phyloP scores from a whole-genome alignment of 1,140 invertebrate species.

The Drosophila triauraria region DNA sequence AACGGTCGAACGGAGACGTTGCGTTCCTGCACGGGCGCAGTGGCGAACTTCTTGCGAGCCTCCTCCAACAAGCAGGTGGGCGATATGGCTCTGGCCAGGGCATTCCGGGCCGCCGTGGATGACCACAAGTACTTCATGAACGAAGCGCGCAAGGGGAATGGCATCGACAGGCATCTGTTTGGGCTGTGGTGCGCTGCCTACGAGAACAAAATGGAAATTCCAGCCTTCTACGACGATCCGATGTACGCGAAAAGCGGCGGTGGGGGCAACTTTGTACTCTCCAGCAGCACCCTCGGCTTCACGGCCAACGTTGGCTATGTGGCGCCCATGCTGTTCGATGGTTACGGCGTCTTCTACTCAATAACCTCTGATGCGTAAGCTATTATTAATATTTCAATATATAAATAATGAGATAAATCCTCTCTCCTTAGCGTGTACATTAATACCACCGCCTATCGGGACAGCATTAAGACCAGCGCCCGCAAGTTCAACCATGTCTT shows the following conservation, averaged over 20 bases:
- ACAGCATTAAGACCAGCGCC: slow-evolving; percentile 77
- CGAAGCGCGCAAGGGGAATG: slow-evolving; percentile 86
- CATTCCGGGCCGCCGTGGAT: slow-evolving; percentile 82
- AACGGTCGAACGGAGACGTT: slow-evolving; percentile 86
- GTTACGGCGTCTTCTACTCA: slow-evolving; percentile 88
- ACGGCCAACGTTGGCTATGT: slow-evolving; percentile 87
- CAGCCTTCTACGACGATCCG: slow-evolving; percentile 87
- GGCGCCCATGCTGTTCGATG: slow-evolving; percentile 88
- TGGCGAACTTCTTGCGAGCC: slow-evolving; percentile 83
- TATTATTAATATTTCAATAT: neutral
- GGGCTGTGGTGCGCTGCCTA: slow-evolving; percentile 89
- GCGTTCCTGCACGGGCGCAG: slow-evolving; percentile 85
- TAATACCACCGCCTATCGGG: slow-evolving; percentile 71
- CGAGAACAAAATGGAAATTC: slow-evolving; percentile 86
- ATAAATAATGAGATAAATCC: neutral
- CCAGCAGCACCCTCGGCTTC: slow-evolving; percentile 88
- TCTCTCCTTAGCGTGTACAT: slow-evolving; percentile 63
- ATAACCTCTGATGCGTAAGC: slow-evolving; percentile 76
- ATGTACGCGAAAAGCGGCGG: slow-evolving; percentile 88
- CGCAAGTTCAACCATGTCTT: slow-evolving; percentile 74
- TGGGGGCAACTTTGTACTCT: slow-evolving; percentile 88
- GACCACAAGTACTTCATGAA: slow-evolving; percentile 85
- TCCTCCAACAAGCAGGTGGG: slow-evolving; percentile 75
- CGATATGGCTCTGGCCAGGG: slow-evolving; percentile 50
- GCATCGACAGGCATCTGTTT: slow-evolving; percentile 90